Evolutionary conservation across 2,888 invertebrate genomes (phyloP).

Genomic region (Agonopterix arenella): DNA sequence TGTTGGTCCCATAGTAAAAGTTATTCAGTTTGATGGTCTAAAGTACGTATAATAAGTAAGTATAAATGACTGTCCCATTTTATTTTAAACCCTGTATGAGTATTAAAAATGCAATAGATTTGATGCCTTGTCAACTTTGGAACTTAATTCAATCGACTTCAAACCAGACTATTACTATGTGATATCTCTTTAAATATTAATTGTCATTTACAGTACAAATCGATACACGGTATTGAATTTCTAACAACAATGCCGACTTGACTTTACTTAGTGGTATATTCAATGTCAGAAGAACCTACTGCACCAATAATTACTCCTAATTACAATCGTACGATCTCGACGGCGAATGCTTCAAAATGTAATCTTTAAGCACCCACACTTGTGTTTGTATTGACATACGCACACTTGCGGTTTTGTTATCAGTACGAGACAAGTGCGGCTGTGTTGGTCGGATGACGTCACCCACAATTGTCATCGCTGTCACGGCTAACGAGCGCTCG

Average conservation of each 20-base stretch:
- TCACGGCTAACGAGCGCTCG: slow-evolving; percentile 65
- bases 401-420: slow-evolving; percentile 34
- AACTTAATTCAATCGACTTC: too few relatives aligned
- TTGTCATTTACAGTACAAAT: not conserved
- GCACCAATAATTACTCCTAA: slow-evolving; percentile 12
- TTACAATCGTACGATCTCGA: slow-evolving; percentile 29
- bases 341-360: slow-evolving; percentile 5
- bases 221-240: not conserved
- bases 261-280: not conserved
- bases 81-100: too few relatives aligned
- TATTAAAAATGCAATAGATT: too few relatives aligned
- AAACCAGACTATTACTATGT: too few relatives aligned
- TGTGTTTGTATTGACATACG: slow-evolving; percentile 27
- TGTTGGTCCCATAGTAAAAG: too few relatives aligned
- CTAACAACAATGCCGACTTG: not conserved
- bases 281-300: not conserved
- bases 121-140: too few relatives aligned
- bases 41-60: too few relatives aligned
- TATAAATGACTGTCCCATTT: too few relatives aligned
- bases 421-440: slow-evolving; percentile 23
- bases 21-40: too few relatives aligned
- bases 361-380: slow-evolving; percentile 16
- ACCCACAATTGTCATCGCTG: slow-evolving; percentile 66
- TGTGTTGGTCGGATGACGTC: slow-evolving; percentile 52
- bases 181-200: not conserved